Evolutionary conservation across 2,888 invertebrate genomes (phyloP), one percentile per base, ranked within the genome.

Genomic region (Caradrina clavipalpis): DNA sequence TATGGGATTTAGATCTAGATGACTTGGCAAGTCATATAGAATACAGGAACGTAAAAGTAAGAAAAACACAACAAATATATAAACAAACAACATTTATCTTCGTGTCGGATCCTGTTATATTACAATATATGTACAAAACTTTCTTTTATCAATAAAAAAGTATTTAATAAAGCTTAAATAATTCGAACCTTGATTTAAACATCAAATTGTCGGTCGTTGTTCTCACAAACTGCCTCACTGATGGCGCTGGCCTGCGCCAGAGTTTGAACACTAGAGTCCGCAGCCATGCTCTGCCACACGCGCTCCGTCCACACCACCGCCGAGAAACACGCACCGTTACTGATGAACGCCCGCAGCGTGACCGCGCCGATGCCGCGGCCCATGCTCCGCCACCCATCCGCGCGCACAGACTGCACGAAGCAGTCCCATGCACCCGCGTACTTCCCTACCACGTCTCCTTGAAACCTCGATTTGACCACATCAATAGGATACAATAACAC

Each of bases 291-390:
- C 72, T 92, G 93, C 95, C 95, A 95, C 15, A 97, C 87, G 61
- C 97, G 95, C 91, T 98, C 97, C 2, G 97, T 97, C 97, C 98
- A 98, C 31, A 97, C 97, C 64, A 99, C 98, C 0, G 98, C 98
- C 45, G 98, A 97, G 91, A 99, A 99, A 72, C 98, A 98, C 6
- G 98, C 98, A 0, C 99, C 99, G 90, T 99, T 99, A 75, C 98
- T 98, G 1, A 99, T 98, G 92, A 99, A 99, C 0, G 99, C 99
- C 54, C 99, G 96, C 57, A 98, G 88, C 51, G 98, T 92, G 1
- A 99, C 98, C 0, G 98, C 97, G 22, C 96, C 96, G 0, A 99
- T 89, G 0, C 99, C 99, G 22, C 97, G 96, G 58, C 97, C 96
- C 89, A 99, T 97, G 81, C 97, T 97, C 0, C 93, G 88, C 87